Percentiles rank a stretch among this genome's conserved stretches.
phyloP scores from a whole-genome alignment of 2,797 vertebrate species.

The Microtus obscurus region DNA sequence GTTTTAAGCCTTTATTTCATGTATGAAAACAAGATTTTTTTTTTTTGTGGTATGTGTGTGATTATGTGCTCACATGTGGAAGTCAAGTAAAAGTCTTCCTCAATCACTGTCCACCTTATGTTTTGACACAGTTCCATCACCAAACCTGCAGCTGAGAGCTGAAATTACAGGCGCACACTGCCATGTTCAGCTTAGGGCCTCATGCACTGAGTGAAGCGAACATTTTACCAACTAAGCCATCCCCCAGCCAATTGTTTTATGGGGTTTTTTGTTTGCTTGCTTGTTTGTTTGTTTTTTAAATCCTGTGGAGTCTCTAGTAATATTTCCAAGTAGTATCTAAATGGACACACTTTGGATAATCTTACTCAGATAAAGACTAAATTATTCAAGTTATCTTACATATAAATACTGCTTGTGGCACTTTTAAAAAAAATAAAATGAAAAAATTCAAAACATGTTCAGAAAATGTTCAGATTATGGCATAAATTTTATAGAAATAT shows the following conservation, averaged over 20 bases:
- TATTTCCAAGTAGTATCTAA: slow-evolving; percentile 23
- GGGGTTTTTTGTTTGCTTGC: not conserved
- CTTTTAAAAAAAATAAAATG: not conserved
- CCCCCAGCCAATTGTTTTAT: not conserved
- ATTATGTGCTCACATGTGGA: not conserved
- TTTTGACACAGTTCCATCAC: not conserved
- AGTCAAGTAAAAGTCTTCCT: not conserved
- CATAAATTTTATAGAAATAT: slow-evolving; percentile 11
- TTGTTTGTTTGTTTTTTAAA: not conserved
- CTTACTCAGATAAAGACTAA: slow-evolving; percentile 38
- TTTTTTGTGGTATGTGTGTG: not conserved
- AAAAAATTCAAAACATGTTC: not conserved
- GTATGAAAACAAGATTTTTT: not conserved
- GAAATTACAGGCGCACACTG: not conserved
- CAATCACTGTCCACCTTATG: not conserved
- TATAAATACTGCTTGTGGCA: not conserved
- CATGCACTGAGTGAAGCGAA: not conserved
- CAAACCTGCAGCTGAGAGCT: not conserved
- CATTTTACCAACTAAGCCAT: not conserved
- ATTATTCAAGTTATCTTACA: slow-evolving; percentile 56
- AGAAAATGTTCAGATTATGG: slow-evolving; percentile 55
- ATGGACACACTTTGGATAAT: slow-evolving; percentile 26
- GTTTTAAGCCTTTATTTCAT: slow-evolving; percentile 32
- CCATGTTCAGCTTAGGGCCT: not conserved
- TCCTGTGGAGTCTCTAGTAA: not conserved